Evolutionary conservation across 2,888 invertebrate genomes (phyloP), one percentile per base, ranked within the genome.

Genomic region (Brachypalpus laphriformis): DNA sequence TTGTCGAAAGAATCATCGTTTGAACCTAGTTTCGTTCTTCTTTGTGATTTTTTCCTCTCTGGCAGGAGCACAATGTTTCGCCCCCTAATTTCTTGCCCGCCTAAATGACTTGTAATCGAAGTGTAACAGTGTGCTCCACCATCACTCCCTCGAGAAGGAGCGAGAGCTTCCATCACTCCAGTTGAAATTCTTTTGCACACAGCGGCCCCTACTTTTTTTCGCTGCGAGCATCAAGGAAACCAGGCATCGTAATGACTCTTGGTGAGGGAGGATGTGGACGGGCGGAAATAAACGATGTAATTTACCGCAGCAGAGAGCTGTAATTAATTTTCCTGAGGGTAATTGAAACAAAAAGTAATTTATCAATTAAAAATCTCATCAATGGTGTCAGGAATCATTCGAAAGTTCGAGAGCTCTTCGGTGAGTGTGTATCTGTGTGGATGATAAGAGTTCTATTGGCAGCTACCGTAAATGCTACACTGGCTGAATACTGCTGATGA

Each of bases 291-390:
- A 70, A 80, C 74, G 83, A 70, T 65, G 80, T 80, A 80, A 85
- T 75, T 80, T 70, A 80, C 80, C 57, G 57, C 74, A 80, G 74
- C 42, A 47, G 72, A 61, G 66, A 72, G 82, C 51, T 83, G 78
- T 74, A 83, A 83, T 78, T 83, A 74, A 83, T 83, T 78, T 70
- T 63, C 83, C 74, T 57, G 63, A 57, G 83, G 83, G 78, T 85
- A 78, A 80, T 78, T 72, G 80, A 70, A 75, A 85, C 80, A 80
- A 85, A 85, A 80, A 85, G 80, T 85, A 80, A 85, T 85, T 80
- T 85, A 80, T 85, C 83, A 85, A 85, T 85, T 85, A 85, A 85
- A 85, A 85, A 85, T 65, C 80, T 70, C 83, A 85, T 85, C 83
- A 80, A 85, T 70, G 68, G 70, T 65, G 54, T 70, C 75, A 65